Base-by-base conservation (phyloP, 2,797 vertebrate species). In the Acrossocheilus fasciatus region DNA sequence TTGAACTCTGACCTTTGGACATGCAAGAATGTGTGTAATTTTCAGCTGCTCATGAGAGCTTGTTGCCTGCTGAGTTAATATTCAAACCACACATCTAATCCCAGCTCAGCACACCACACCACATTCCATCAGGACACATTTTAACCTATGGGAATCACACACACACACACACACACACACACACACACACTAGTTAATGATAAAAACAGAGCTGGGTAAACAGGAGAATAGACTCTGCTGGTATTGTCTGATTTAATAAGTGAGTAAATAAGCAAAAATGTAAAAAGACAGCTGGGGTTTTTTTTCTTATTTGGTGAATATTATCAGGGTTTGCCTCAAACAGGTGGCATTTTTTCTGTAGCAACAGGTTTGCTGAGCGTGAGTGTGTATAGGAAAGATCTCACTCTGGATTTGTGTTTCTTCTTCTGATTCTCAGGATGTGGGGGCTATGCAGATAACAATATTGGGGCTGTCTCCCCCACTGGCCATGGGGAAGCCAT, bases 401-500 rank as follows among this genome's bases (percentile, higher is more conserved):
- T 75, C 68, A 36, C 64, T 66, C 17, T 54, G 4, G 17, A 34
- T 76, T 26, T 90, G 39, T 88, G 84, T 80, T 45, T 81, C 36
- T 64, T 81, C 64, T 39, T 89, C 47, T 85, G 34, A 85, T 88
- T 82, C 45, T 82, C 95, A 99, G 98, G 98, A 30, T 94, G 95
- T 85, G 98, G 98, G 81, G 97, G 97, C 50, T 99, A 98, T 57
- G 98, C 98, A 73, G 98, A 98, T 93, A 98, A 98, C 88, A 50
- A 59, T 30, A 81, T 93, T 3, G 98, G 98, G 89, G 98, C 98
- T 0, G 91, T 96, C 74, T 98, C 98, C 5, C 95, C 97, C 0
- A 99, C 98, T 0, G 98, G 98, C 74, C 95, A 98, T 1, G 98
- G 98, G n/a, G 98, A 99, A 92, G 94, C 96, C 92, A 99, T 99